Base-by-base conservation (phyloP, 2,888 invertebrate genomes). In the Vanessa cardui region DNA sequence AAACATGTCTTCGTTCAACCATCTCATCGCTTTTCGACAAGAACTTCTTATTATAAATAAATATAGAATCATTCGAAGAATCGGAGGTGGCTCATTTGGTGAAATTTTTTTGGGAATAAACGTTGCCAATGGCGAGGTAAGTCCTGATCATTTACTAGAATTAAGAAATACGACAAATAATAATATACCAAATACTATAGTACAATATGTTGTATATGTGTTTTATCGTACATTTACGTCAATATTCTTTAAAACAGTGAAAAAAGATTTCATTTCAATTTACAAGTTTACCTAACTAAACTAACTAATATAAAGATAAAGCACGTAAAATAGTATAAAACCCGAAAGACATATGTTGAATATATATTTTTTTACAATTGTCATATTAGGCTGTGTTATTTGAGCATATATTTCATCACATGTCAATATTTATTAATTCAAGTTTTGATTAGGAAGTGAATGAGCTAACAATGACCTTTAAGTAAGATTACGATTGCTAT, bases 71-170 rank as follows among this genome's bases (percentile, higher is more conserved):
- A 96, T 98, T 87, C 95, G 98, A 85, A 98, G 98, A 95, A 98
- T 99, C 89, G 98, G 99, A 84, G 99, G 98, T 92, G 99, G 99
- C 79, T 99, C 99, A 65, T 99, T 99, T 93, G 99, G 99, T 88
- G 99, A 99, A 94, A 99, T 99, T 92, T 99, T 98, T 94, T 94
- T 99, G 88, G 99, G 97, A 83, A 97, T 98, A 94, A 98, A 98
- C 94, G 96, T 97, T 86, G 95, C 96, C 84, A 97, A 96, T 94
- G 98, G 98, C 90, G 98, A 98, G 96, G 96, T 96, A 94, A 94
- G 72, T 73, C 58, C 31, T 72, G 26, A 65, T 39, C 49, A 54
- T 47, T 64, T 50, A 33, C 50, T 58, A 54, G 31, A 39, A 45
- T 60, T 54, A 60, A 15, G 20, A 18, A 9, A n/a, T 56, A 56